These are phyloP conservation scores for Leistus spinibarbis DNA, from an alignment of 2,888 invertebrate genomes.

Conservation along the genomic window DNA sequence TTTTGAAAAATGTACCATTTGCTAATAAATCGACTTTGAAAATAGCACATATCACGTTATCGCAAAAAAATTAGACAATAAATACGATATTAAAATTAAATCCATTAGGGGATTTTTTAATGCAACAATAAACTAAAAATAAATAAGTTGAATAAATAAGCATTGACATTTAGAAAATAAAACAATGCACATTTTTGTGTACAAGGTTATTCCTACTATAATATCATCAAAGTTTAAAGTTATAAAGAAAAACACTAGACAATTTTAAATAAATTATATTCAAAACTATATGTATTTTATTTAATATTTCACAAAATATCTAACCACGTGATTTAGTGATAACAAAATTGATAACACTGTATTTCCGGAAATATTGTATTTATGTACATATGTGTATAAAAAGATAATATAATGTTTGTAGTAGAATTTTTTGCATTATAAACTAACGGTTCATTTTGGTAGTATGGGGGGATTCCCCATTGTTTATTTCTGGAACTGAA, in stretches of 20 bases:
- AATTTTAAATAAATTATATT: too few species aligned
- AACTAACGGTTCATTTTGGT: neutral
- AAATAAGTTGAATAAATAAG: neutral
- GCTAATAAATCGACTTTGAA: too few species aligned
- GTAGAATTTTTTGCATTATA: neutral
- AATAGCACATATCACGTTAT: too few species aligned
- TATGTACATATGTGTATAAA: neutral
- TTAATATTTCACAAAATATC: too few species aligned
- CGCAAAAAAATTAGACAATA: too few species aligned
- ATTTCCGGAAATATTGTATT: neutral
- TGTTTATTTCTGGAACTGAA: neutral
- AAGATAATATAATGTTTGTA: neutral
- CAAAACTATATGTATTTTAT: too few species aligned
- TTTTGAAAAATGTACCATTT: too few species aligned
- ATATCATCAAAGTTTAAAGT: neutral
- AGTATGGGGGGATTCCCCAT: conserved; percentile 2
- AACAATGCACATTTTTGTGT: neutral
- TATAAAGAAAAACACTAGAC: too few species aligned
- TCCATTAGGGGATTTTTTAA: too few species aligned
- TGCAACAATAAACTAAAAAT: neutral
- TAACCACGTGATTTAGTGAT: neutral
- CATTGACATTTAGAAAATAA: neutral
- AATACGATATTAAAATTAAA: too few species aligned
- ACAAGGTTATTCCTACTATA: neutral
- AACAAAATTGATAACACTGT: neutral